Evolutionary conservation across 2,113 vertebrate species (phyloP).

Genomic region (Hymenochirus boettgeri): DNA sequence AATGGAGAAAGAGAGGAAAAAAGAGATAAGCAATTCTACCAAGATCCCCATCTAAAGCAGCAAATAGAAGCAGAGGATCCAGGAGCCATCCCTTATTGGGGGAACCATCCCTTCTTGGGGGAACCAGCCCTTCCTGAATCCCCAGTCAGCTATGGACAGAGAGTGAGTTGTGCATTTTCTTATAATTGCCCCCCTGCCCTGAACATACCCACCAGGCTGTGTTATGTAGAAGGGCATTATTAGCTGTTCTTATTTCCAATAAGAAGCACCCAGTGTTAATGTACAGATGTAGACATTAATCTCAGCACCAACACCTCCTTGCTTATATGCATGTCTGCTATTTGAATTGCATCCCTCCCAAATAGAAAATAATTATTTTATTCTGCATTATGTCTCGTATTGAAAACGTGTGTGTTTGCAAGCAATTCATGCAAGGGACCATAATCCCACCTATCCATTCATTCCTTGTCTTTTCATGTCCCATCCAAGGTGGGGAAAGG

Average conservation of each 20-base stretch:
- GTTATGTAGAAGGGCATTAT: neutral
- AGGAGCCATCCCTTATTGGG: slow-evolving; percentile 11
- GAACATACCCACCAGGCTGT: neutral
- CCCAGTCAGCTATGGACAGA: slow-evolving; percentile 30
- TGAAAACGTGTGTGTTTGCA: neutral
- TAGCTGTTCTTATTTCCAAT: neutral
- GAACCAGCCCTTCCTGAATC: slow-evolving; percentile 12
- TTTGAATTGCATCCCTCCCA: neutral
- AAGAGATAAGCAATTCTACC: slow-evolving; percentile 19
- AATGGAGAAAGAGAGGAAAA: slow-evolving; percentile 22
- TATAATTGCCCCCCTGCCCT: slow-evolving; percentile 18
- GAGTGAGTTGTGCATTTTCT: slow-evolving; percentile 42
- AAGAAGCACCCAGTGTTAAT: neutral
- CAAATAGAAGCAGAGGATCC: slow-evolving; percentile 18
- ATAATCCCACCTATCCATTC: neutral
- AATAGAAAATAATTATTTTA: neutral
- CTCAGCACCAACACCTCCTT: neutral
- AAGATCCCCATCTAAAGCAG: slow-evolving; percentile 13
- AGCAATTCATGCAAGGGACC: neutral
- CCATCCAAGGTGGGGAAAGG: neutral
- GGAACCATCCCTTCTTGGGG: slow-evolving; percentile 4
- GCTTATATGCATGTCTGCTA: slow-evolving; percentile 9
- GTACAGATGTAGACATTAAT: neutral
- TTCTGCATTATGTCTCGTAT: neutral
- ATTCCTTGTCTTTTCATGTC: neutral